Conservation (phyloP, 2,888 invertebrate species). For the Yponomeuta plumbellus region DNA sequence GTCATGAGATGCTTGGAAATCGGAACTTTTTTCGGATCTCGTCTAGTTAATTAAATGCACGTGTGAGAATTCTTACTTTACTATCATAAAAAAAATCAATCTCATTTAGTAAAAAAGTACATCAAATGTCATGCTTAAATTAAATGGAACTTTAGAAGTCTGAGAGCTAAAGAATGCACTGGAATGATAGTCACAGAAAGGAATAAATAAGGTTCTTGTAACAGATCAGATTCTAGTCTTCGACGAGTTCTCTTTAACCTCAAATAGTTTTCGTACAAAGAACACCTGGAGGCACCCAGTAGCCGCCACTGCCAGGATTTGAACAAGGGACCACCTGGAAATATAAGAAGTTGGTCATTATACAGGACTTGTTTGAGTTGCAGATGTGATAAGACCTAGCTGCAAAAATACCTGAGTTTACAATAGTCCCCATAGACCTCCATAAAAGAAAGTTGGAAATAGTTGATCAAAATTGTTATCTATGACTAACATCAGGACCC, state of each 20-base stretch:
- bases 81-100: neutral
- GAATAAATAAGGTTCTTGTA: constrained; percentile 25
- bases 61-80: neutral
- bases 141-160: neutral
- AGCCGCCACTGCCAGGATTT: constrained; percentile 87
- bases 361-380: no score
- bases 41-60: neutral
- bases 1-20: neutral
- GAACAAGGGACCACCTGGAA: constrained; percentile 87
- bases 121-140: neutral
- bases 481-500: no score
- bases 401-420: no score
- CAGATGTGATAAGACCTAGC: no score
- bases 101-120: neutral
- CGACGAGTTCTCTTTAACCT: constrained; percentile 81
- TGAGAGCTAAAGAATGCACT: neutral
- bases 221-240: constrained; percentile 73
- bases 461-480: no score
- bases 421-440: no score
- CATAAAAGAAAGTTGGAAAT: no score
- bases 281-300: constrained; percentile 89
- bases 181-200: constrained; percentile 16
- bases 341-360: constrained; percentile 9
- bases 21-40: neutral
- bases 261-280: constrained; percentile 93